Conservation (phyloP, 2,888 invertebrate species). For the Acanthosepion lycidas region DNA sequence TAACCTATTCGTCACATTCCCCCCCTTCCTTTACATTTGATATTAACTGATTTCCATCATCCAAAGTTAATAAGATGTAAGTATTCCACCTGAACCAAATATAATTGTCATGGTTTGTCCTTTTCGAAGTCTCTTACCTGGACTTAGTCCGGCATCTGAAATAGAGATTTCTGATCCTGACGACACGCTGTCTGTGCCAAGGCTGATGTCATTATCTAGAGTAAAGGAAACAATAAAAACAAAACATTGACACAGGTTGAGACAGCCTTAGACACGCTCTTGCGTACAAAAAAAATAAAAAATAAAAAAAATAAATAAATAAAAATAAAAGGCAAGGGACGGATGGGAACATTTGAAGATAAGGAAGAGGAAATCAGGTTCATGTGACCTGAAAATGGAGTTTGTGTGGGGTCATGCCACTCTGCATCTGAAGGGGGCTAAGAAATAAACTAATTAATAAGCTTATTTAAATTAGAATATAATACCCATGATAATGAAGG, state of each 20-base stretch:
- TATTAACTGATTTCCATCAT: too few relatives aligned
- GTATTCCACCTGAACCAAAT: constrained; percentile 33
- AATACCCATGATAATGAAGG: too few relatives aligned
- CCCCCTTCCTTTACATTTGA: too few relatives aligned
- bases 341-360: not conserved
- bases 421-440: not conserved
- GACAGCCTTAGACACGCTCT: not conserved
- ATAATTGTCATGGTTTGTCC: constrained; percentile 21
- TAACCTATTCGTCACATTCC: too few relatives aligned
- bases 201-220: constrained; percentile 46
- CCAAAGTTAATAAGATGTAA: not conserved
- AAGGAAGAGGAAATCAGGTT: not conserved
- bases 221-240: not conserved
- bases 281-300: too few relatives aligned
- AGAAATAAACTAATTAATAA: not conserved
- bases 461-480: too few relatives aligned
- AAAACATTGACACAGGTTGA: not conserved
- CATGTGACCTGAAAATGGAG: not conserved
- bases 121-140: constrained; percentile 52
- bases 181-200: constrained; percentile 48
- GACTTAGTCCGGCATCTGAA: constrained; percentile 53
- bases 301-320: too few relatives aligned
- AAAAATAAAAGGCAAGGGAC: not conserved
- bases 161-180: constrained; percentile 54
- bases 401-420: not conserved